Base-by-base conservation (phyloP, 2,888 invertebrate species). In the Drosophila mayaguana region DNA sequence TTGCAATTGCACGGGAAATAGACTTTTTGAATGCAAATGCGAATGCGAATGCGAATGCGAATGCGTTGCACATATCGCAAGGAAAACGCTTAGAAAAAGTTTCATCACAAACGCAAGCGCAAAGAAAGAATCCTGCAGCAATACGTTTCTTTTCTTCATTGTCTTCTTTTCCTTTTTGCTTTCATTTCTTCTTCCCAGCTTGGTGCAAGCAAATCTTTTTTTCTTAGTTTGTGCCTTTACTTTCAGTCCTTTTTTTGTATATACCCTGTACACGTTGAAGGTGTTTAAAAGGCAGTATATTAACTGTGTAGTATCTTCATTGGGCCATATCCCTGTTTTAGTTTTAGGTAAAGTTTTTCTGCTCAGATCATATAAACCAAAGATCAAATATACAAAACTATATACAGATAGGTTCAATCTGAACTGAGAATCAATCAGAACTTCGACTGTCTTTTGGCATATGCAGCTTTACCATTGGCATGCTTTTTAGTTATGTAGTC, bases 1-100 rank as follows among this genome's bases (percentile, higher is more conserved):
- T 84, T 88, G 85, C 85, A 85, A 78, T 83, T 89, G 88, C 83
- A 80, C 78, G 85, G 89, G 78, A 86, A 86, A 86, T 85, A 89
- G 88, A 89, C 84, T 87, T 81, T 84, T 81, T 85, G 86, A 86
- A 86, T 86, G 83, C 81, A 83, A 85, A 89, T 86, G 70, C 79
- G 66, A 28, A 28, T 86, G 83, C 81, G 86, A 28, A 28, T 86
- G 83, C 81, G 86, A 22, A 22, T 86, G 83, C 80, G 86, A 85
- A 89, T 86, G 70, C 79, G 68, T 82, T 75, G 86, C 90, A 89
- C 90, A 89, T 87, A 88, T 81, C 88, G 79, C 61, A 68, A 53
- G 86, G 74, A 69, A 88, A 71, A 77, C 59, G 90, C 80, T 88
- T 89, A 79, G 81, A 85, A 81, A 83, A 83, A 83, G 59, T 69